Percentiles rank a stretch among this genome's conserved stretches.
These are phyloP conservation scores for Panthera uncia DNA, from an alignment of 2,113 vertebrate species.

Conservation along the genomic window DNA sequence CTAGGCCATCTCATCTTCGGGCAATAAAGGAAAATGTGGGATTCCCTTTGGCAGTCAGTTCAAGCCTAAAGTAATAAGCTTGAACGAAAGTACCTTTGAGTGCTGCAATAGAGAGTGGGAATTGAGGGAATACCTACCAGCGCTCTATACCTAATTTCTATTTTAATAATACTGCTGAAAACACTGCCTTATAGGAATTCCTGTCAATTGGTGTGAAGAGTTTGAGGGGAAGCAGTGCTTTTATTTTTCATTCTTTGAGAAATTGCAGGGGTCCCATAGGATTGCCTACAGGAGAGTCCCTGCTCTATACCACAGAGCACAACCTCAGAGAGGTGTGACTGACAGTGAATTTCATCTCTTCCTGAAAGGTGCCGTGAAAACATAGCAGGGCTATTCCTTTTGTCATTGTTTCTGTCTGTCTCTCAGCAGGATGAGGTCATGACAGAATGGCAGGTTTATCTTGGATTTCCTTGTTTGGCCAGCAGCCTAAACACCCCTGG, in stretches of 20 bases:
- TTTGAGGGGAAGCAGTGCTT: neutral
- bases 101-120: neutral
- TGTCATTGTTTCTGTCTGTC: conserved; percentile 16
- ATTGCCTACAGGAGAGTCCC: neutral
- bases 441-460: conserved; percentile 52
- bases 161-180: neutral
- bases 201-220: neutral
- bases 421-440: conserved; percentile 33
- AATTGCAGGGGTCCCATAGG: neutral
- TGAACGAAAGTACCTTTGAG: neutral
- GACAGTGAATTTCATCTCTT: conserved; percentile 18
- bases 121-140: neutral
- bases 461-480: conserved; percentile 67
- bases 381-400: neutral
- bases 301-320: neutral
- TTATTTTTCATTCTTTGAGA: neutral
- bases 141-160: neutral
- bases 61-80: neutral
- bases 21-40: neutral
- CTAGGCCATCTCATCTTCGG: neutral
- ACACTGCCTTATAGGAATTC: neutral
- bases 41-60: neutral
- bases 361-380: neutral
- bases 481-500: conserved; percentile 25
- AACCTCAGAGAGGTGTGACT: neutral